phyloP scores from a whole-genome alignment of 2,113 vertebrate genomes.

The Megaptera novaeangliae region DNA sequence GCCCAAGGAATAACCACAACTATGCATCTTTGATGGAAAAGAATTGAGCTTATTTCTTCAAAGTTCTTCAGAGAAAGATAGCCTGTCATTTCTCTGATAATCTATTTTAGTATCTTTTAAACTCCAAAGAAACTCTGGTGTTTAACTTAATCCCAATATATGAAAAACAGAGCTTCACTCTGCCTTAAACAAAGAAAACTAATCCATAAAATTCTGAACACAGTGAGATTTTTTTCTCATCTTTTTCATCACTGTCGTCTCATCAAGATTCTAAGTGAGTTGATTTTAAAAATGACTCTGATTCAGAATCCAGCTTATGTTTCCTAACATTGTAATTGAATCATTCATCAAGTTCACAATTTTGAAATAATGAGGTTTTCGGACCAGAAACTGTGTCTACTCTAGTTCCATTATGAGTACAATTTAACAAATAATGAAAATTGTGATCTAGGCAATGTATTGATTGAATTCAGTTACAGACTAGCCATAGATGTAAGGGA shows the following conservation, averaged over 20 bases:
- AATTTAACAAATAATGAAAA: not conserved
- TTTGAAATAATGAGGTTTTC: constrained; percentile 21
- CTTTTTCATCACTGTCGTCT: not conserved
- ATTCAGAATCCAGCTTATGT: not conserved
- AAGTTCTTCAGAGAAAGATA: not conserved
- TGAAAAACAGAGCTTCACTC: not conserved
- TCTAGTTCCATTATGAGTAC: not conserved
- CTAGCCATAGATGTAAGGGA: not conserved
- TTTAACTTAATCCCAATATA: not conserved
- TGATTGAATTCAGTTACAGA: not conserved
- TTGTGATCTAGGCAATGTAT: not conserved
- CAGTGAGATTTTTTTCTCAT: not conserved
- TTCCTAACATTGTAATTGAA: constrained; percentile 6
- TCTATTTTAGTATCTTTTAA: not conserved
- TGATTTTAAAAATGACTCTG: not conserved
- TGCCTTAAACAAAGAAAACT: not conserved
- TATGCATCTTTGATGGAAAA: not conserved
- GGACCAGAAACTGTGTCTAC: not conserved
- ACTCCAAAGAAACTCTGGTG: not conserved
- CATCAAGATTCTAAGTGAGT: constrained; percentile 16
- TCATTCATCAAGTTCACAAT: constrained; percentile 20
- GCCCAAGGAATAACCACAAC: not conserved
- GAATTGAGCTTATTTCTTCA: not conserved
- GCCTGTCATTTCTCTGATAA: not conserved
- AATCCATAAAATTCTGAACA: no score